phyloP scores from a whole-genome alignment of 2,888 invertebrate genomes.

The Tipula confusa region DNA sequence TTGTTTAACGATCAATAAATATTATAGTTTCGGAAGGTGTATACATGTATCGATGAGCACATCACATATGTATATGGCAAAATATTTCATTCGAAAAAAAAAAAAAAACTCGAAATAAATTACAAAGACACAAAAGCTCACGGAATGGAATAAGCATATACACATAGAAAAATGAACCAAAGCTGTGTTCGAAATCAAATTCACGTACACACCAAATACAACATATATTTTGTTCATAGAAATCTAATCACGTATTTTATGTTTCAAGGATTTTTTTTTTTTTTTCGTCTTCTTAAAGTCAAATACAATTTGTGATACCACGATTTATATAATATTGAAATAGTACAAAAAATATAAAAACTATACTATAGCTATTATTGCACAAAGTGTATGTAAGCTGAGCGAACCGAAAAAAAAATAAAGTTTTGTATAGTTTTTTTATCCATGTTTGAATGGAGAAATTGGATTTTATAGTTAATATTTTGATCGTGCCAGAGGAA shows the following conservation, averaged over 20 bases:
- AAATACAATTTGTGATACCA: conserved; percentile 20
- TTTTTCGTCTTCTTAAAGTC: conserved; percentile 9
- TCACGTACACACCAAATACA: conserved; percentile 12
- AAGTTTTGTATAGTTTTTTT: neutral
- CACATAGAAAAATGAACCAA: neutral
- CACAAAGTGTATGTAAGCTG: neutral
- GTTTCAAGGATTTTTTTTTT: neutral
- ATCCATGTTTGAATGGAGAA: conserved; percentile 20
- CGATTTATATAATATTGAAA: conserved; percentile 25
- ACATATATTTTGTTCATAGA: neutral
- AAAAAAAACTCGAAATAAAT: too few species aligned
- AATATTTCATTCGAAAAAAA: neutral
- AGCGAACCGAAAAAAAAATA: neutral
- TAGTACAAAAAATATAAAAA: neutral
- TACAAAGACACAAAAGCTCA: neutral
- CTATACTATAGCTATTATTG: neutral
- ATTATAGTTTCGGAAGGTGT: neutral
- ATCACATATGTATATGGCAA: neutral
- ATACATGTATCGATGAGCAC: neutral
- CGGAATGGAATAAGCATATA: neutral
- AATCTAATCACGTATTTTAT: conserved; percentile 20
- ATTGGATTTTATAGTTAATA: conserved; percentile 25
- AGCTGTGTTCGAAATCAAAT: neutral
- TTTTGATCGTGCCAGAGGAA: conserved; percentile 25
- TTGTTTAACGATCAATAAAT: neutral